Evolutionary conservation across 2,113 vertebrate genomes (phyloP).

Genomic region (Carassius auratus): DNA sequence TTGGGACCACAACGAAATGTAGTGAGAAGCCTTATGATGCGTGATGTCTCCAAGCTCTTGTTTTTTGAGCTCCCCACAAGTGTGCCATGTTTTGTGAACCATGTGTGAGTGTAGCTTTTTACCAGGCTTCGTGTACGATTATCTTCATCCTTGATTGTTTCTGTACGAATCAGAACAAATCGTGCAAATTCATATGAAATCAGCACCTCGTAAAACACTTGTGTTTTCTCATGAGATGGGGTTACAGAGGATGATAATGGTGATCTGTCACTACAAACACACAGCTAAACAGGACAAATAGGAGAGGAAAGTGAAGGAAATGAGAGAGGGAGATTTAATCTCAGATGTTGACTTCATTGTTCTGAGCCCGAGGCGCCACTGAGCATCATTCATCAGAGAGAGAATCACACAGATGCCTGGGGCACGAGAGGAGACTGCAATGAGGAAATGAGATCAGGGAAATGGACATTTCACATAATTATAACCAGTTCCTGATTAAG

Average conservation of each 20-base stretch:
- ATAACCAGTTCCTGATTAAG: constrained; percentile 46
- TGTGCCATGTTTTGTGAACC: not conserved
- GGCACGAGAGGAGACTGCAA: constrained; percentile 62
- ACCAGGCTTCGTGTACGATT: not conserved
- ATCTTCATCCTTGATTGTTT: too few species aligned
- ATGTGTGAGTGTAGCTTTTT: not conserved
- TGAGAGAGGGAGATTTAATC: constrained; percentile 13
- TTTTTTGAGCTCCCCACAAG: not conserved
- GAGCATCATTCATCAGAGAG: constrained; percentile 64
- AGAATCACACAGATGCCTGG: constrained; percentile 51
- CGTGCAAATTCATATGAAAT: too few species aligned
- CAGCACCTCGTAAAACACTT: not conserved
- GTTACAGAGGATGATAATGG: not conserved
- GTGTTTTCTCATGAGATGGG: not conserved
- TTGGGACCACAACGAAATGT: not conserved
- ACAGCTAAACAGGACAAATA: constrained; percentile 1
- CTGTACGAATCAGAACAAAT: not conserved
- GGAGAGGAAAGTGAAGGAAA: constrained; percentile 14
- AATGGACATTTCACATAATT: constrained; percentile 66
- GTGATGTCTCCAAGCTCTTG: too few species aligned
- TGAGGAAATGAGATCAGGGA: constrained; percentile 40
- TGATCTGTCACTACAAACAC: not conserved
- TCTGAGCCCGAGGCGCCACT: constrained; percentile 61
- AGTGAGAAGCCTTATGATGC: not conserved
- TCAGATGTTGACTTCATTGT: constrained; percentile 60